Percentiles rank a stretch among this genome's conserved stretches.
Evolutionary conservation across 2,797 vertebrate genomes (phyloP).

Genomic region (Mormyrops attenuatus): DNA sequence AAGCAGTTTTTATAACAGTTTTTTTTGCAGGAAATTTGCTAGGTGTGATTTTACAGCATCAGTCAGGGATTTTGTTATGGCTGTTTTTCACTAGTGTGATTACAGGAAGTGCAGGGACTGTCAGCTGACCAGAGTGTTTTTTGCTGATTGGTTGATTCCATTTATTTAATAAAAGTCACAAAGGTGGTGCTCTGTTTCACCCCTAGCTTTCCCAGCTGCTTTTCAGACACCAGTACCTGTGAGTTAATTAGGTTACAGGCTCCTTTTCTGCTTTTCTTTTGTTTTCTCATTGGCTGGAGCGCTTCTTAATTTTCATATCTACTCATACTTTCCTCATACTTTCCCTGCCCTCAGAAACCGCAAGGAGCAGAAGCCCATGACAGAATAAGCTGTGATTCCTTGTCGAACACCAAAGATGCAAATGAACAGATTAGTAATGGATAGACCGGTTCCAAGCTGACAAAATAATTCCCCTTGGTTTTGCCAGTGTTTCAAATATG

Average conservation of each 20-base stretch:
- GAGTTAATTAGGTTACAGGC: not conserved
- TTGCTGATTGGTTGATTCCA: not conserved
- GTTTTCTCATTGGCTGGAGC: not conserved
- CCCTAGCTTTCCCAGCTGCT: not conserved
- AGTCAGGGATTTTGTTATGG: not conserved
- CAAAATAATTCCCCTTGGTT: not conserved
- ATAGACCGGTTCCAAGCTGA: not conserved
- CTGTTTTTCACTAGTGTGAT: not conserved
- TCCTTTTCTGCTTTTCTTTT: not conserved
- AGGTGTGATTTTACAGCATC: not conserved
- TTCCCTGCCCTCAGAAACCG: not conserved
- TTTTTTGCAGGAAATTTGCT: not conserved
- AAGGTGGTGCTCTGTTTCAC: not conserved
- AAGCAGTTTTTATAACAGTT: not conserved
- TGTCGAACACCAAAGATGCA: not conserved
- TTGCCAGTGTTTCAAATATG: not conserved
- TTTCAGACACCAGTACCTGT: not conserved
- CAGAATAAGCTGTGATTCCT: not conserved
- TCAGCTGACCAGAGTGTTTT: not conserved
- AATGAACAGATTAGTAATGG: not conserved
- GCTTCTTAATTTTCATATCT: not conserved
- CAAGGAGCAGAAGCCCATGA: not conserved
- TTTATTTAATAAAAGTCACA: not conserved
- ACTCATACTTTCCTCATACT: not conserved
- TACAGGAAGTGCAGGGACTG: not conserved